A percentile compares a stretch with the other conserved stretches of the same genome.
These are phyloP conservation scores for Helicoverpa zea DNA, from an alignment of 1,140 invertebrate species.

Conservation along the genomic window DNA sequence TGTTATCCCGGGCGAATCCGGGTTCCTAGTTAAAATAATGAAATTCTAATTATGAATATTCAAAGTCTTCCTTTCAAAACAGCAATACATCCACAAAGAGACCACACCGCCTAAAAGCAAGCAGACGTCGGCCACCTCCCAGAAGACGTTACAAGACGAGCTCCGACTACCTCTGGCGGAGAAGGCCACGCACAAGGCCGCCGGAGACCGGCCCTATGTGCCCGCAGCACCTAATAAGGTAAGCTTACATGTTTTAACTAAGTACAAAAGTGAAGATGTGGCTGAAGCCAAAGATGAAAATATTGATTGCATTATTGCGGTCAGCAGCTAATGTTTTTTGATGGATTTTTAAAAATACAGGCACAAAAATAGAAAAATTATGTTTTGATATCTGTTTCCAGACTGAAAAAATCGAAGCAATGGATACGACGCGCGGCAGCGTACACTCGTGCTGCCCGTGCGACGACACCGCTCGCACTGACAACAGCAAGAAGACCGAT, in stretches of 20 bases:
- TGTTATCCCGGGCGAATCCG: no score
- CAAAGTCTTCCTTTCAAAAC: background rate
- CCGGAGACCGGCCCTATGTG: constrained; percentile 64
- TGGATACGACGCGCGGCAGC: constrained; percentile 82
- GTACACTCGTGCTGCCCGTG: constrained; percentile 81
- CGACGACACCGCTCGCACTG: constrained; percentile 52
- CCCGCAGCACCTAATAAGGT: constrained; percentile 72
- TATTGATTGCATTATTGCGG: background rate
- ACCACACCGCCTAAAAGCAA: constrained; percentile 40
- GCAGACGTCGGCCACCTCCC: constrained; percentile 42
- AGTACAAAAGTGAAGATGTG: no score
- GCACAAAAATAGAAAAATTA: no score
- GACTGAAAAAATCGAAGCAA: constrained; percentile 82
- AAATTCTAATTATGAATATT: background rate
- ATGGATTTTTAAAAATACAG: no score
- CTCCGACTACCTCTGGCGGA: constrained; percentile 65
- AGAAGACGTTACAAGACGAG: constrained; percentile 67
- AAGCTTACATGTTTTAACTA: background rate
- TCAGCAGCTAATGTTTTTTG: no score
- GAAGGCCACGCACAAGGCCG: constrained; percentile 61
- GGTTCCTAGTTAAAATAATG: no score
- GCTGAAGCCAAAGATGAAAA: background rate
- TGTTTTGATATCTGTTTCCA: background rate
- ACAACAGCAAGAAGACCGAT: constrained; percentile 51
- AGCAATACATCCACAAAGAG: constrained; percentile 64